phyloP scores from a whole-genome alignment of 2,888 invertebrate species.

The Hydropsyche betteni region DNA sequence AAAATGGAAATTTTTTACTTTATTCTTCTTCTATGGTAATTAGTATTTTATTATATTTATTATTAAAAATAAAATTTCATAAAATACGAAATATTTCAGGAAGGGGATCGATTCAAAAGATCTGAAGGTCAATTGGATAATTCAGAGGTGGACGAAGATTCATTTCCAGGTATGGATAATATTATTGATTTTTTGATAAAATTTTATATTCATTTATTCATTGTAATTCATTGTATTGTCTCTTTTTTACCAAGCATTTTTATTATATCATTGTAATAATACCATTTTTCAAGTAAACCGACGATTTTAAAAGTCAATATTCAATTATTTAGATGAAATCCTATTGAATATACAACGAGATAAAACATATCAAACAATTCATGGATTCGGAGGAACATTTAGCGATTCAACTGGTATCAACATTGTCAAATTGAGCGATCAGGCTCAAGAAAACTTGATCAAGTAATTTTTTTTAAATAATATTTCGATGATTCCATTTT shows the following conservation, averaged over 20 bases:
- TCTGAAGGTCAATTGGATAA: background rate
- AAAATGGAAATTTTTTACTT: background rate
- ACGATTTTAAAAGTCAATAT: background rate
- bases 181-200: background rate
- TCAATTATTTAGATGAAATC: slow-evolving; percentile 34
- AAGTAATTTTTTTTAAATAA: slow-evolving; percentile 57
- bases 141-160: background rate
- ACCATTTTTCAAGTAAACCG: too few species aligned
- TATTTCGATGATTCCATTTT: background rate
- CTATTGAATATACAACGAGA: slow-evolving; percentile 54
- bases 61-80: background rate
- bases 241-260: too few species aligned
- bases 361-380: slow-evolving; percentile 71
- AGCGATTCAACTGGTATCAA: slow-evolving; percentile 82
- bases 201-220: too few species aligned
- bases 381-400: slow-evolving; percentile 89
- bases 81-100: background rate
- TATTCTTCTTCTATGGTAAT: background rate
- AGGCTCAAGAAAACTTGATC: slow-evolving; percentile 64
- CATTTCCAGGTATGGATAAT: too few species aligned
- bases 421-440: slow-evolving; percentile 68
- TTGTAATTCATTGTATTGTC: too few species aligned
- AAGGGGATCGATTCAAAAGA: background rate
- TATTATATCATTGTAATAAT: too few species aligned
- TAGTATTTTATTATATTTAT: background rate